These are phyloP conservation scores for Acronicta aceris DNA, from an alignment of 2,888 invertebrate species.

Conservation along the genomic window DNA sequence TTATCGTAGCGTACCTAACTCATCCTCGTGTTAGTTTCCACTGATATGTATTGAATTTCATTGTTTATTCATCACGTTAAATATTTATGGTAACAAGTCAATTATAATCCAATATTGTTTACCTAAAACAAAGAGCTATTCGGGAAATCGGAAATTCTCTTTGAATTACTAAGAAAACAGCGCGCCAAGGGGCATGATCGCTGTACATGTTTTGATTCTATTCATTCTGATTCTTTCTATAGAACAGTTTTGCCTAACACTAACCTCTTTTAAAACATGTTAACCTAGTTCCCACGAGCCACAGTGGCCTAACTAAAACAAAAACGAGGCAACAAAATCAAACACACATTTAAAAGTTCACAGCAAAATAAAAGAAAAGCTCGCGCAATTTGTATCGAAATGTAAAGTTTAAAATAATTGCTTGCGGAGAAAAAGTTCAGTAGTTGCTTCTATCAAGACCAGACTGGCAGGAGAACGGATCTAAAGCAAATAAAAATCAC, in stretches of 20 bases:
- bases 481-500: slow-evolving; percentile 57
- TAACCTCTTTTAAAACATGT: slow-evolving; percentile 43
- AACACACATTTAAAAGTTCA: slow-evolving; percentile 50
- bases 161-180: slow-evolving; percentile 7
- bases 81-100: neutral
- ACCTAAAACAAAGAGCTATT: neutral
- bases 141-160: slow-evolving; percentile 1
- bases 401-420: slow-evolving; percentile 59
- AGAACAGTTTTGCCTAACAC: slow-evolving; percentile 20
- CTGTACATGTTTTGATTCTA: slow-evolving; percentile 9
- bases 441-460: slow-evolving; percentile 50
- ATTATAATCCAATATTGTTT: slow-evolving; percentile 1
- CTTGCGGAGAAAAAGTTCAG: slow-evolving; percentile 46
- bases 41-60: slow-evolving; percentile 8
- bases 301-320: slow-evolving; percentile 42
- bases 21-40: slow-evolving; percentile 15
- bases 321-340: slow-evolving; percentile 46
- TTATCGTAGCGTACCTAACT: slow-evolving; percentile 17
- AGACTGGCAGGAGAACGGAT: slow-evolving; percentile 33
- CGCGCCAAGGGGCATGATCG: slow-evolving; percentile 3
- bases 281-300: slow-evolving; percentile 41
- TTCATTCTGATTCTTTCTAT: slow-evolving; percentile 29
- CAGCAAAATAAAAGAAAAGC: slow-evolving; percentile 43
- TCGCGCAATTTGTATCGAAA: slow-evolving; percentile 51
- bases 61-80: neutral